Evolutionary conservation across 2,888 invertebrate genomes (phyloP).

Genomic region (Hypena proboscidalis): DNA sequence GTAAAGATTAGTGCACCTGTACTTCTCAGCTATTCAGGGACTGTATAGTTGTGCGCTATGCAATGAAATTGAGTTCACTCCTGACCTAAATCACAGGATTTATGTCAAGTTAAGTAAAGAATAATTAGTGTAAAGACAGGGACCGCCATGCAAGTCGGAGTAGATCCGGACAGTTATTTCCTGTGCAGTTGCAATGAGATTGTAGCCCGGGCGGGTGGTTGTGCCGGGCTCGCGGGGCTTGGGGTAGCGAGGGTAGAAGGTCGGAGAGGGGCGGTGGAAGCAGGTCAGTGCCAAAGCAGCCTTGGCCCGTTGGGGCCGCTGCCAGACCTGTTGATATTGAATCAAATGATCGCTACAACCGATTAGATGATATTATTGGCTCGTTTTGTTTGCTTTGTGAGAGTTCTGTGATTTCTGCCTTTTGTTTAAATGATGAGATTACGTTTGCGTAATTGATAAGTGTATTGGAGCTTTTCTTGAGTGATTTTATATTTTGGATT

Average conservation of each 20-base stretch:
- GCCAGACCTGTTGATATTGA: constrained; percentile 68
- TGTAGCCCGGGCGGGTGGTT: constrained; percentile 32
- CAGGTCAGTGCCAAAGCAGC: constrained; percentile 72
- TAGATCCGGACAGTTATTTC: constrained; percentile 25
- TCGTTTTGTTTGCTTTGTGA: constrained; percentile 12
- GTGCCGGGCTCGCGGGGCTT: constrained; percentile 29
- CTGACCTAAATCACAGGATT: not conserved
- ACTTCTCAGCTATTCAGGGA: not conserved
- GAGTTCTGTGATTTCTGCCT: constrained; percentile 13
- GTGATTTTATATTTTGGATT: too few species aligned
- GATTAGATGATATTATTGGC: constrained; percentile 33
- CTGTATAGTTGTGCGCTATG: not conserved
- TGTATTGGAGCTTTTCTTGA: not conserved
- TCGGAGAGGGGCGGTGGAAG: constrained; percentile 45
- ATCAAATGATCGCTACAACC: constrained; percentile 31
- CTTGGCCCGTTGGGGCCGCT: constrained; percentile 54
- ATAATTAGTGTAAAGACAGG: not conserved
- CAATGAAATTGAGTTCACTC: not conserved
- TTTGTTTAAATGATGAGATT: not conserved
- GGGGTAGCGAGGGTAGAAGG: constrained; percentile 12
- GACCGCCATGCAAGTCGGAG: constrained; percentile 10
- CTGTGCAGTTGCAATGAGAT: constrained; percentile 42
- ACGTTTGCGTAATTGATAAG: constrained; percentile 2
- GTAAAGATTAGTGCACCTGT: constrained; percentile 1
- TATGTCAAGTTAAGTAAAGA: too few species aligned